phyloP scores from a whole-genome alignment of 2,113 vertebrate genomes.

The Scortum barcoo region DNA sequence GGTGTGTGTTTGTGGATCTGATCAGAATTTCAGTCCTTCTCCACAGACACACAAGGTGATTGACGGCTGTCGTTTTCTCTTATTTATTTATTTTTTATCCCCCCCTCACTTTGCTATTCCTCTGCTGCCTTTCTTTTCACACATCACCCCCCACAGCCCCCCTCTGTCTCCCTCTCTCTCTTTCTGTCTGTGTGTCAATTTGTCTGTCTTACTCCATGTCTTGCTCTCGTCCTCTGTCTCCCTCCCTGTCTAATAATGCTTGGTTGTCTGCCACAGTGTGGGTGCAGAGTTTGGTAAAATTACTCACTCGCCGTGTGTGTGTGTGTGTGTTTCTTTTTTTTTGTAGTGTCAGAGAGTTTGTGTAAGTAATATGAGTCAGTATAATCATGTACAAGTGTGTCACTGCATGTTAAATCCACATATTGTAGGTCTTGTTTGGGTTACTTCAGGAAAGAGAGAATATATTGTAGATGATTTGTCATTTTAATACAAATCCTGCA shows the following conservation, averaged over 20 bases:
- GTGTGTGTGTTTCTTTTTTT: background rate
- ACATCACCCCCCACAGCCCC: constrained; percentile 10
- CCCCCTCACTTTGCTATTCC: constrained; percentile 28
- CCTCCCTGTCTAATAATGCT: background rate
- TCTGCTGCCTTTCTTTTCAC: constrained; percentile 49
- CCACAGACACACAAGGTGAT: constrained; percentile 39
- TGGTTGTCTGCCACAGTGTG: background rate
- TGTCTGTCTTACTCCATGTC: background rate
- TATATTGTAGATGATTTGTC: background rate
- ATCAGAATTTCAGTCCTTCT: constrained; percentile 60
- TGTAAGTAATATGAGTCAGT: background rate
- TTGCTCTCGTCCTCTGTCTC: background rate
- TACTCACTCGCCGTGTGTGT: constrained; percentile 7
- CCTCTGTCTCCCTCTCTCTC: constrained; percentile 14
- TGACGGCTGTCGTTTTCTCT: constrained; percentile 43
- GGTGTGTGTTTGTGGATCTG: constrained; percentile 47
- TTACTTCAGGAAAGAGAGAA: background rate
- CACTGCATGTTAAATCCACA: background rate
- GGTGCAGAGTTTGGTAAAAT: constrained; percentile 10
- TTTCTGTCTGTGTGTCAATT: background rate
- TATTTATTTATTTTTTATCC: background rate
- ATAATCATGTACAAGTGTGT: background rate
- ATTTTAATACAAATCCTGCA: background rate
- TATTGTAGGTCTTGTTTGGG: background rate
- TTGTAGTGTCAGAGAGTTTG: background rate